Conservation (phyloP, 2,888 invertebrate genomes). For the Macroteleia sp. region DNA sequence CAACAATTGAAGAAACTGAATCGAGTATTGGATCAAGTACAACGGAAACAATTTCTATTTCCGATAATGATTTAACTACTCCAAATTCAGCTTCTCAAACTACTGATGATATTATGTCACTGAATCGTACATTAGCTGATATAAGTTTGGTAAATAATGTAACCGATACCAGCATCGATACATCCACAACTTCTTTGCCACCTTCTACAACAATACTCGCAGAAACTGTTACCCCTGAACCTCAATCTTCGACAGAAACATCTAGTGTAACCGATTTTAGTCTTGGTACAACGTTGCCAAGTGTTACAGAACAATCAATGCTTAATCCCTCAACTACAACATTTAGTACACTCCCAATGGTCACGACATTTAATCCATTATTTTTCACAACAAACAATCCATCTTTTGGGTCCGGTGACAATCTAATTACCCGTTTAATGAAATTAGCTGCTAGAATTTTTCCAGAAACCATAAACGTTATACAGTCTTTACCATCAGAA, state of each 20-base stretch:
- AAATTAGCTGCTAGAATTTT: slow-evolving; percentile 73
- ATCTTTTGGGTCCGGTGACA: slow-evolving; percentile 42
- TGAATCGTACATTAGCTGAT: slow-evolving; percentile 41
- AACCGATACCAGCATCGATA: not conserved
- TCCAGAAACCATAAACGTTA: slow-evolving; percentile 68
- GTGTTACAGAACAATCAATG: slow-evolving; percentile 3
- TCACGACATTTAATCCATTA: slow-evolving; percentile 26
- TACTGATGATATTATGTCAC: slow-evolving; percentile 53
- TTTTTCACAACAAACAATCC: slow-evolving; percentile 4
- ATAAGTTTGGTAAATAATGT: slow-evolving; percentile 10
- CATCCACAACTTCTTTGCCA: too few relatives aligned
- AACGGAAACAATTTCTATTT: not conserved
- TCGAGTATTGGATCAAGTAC: not conserved
- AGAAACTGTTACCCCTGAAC: slow-evolving; percentile 14
- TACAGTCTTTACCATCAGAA: slow-evolving; percentile 51
- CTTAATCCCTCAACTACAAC: not conserved
- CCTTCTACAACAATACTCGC: not conserved
- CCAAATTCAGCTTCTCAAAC: slow-evolving; percentile 44
- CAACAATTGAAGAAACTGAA: slow-evolving; percentile 1
- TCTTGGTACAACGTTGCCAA: slow-evolving; percentile 8
- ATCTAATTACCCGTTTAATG: slow-evolving; percentile 72
- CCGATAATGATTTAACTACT: slow-evolving; percentile 10
- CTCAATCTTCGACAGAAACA: not conserved
- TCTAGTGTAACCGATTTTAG: slow-evolving; percentile 2
- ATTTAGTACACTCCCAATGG: not conserved